Evolutionary conservation across 2,113 vertebrate species (phyloP).

Genomic region (Pseudois nayaur): DNA sequence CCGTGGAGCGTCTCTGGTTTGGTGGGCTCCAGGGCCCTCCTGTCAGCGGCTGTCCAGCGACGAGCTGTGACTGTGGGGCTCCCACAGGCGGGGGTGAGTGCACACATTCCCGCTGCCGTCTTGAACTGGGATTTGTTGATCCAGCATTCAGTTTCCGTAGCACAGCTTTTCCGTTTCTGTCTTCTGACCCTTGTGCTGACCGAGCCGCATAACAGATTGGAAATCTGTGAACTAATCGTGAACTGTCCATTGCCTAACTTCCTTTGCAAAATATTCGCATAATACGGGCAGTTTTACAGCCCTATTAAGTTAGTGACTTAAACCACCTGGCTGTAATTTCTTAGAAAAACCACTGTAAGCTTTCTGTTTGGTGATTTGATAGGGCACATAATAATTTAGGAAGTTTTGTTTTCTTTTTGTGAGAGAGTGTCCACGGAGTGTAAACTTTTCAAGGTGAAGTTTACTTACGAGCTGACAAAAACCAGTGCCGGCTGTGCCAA

Average conservation of each 20-base stretch:
- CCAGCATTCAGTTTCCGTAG: not conserved
- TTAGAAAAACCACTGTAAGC: not conserved
- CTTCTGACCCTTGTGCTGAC: not conserved
- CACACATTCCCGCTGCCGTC: not conserved
- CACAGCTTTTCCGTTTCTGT: not conserved
- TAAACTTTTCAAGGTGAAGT: constrained; percentile 43
- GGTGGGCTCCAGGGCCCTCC: not conserved
- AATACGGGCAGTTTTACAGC: not conserved
- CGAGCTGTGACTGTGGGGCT: not conserved
- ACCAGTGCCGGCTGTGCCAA: not conserved
- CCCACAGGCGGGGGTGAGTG: not conserved
- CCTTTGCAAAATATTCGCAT: not conserved
- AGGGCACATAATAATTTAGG: not conserved
- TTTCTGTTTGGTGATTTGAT: not conserved
- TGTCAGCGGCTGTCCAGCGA: not conserved
- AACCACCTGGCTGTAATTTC: constrained; percentile 6
- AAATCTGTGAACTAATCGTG: not conserved
- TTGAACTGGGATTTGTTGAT: not conserved
- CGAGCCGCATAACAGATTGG: not conserved
- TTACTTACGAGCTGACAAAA: constrained; percentile 43
- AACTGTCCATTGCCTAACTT: not conserved
- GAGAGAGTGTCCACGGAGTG: constrained; percentile 6
- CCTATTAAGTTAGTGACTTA: not conserved
- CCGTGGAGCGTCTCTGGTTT: rapidly evolving
- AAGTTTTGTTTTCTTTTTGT: constrained; percentile 13